Conservation (phyloP, 2,888 invertebrate genomes). For the Ptilodon capucinus region DNA sequence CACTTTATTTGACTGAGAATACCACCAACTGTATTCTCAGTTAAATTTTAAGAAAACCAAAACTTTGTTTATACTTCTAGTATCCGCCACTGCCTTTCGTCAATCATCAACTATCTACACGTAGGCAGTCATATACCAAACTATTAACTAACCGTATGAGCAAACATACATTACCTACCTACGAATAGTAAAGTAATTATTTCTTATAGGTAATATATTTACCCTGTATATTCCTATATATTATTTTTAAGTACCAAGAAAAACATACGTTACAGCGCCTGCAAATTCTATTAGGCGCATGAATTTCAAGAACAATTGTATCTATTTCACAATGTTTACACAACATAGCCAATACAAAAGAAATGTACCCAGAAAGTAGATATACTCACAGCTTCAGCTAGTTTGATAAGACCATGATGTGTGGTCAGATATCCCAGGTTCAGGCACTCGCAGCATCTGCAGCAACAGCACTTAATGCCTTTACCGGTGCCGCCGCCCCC, state of each 20-base stretch:
- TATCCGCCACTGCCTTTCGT: conserved; percentile 15
- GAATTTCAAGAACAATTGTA: neutral
- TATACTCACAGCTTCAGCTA: conserved; percentile 88
- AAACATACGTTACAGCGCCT: too few relatives aligned
- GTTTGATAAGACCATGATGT: conserved; percentile 88
- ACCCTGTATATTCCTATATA: too few relatives aligned
- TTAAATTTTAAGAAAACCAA: neutral
- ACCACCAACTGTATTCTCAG: too few relatives aligned
- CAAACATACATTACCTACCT: too few relatives aligned
- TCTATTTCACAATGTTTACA: neutral
- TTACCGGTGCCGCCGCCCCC: conserved; percentile 55
- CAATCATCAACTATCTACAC: too few relatives aligned
- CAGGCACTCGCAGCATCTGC: conserved; percentile 90
- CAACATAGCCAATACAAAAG: neutral
- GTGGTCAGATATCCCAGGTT: conserved; percentile 89
- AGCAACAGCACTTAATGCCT: conserved; percentile 88
- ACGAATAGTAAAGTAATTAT: too few relatives aligned
- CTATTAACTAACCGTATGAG: too few relatives aligned
- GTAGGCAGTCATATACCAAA: too few relatives aligned
- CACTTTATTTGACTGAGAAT: too few relatives aligned
- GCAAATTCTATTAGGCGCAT: too few relatives aligned
- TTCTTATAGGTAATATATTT: too few relatives aligned
- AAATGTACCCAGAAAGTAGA: neutral
- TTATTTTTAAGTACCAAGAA: too few relatives aligned
- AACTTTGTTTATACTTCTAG: neutral